phyloP scores from a whole-genome alignment of 2,888 invertebrate genomes.

The Diaprepes abbreviatus region DNA sequence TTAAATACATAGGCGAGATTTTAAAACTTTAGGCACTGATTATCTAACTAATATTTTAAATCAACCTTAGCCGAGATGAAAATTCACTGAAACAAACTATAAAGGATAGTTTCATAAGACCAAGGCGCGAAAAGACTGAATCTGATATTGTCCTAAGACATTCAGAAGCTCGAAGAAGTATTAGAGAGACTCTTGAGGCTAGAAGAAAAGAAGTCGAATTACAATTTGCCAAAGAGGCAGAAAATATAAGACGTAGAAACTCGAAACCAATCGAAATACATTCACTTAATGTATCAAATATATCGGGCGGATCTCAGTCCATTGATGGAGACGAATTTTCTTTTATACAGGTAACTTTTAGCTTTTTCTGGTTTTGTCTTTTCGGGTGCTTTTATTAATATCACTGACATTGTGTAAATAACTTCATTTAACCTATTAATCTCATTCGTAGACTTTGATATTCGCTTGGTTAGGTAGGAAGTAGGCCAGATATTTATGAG shows the following conservation, averaged over 20 bases:
- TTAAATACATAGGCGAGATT: neutral
- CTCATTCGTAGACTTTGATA: conserved; percentile 7
- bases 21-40: neutral
- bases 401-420: conserved; percentile 45
- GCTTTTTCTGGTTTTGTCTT: conserved; percentile 49
- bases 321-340: conserved; percentile 66
- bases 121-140: conserved; percentile 90
- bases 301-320: conserved; percentile 58
- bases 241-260: conserved; percentile 67
- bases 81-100: conserved; percentile 50
- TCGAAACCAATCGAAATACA: conserved; percentile 67
- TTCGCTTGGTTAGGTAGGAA: conserved; percentile 14
- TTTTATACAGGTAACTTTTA: conserved; percentile 66
- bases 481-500: conserved; percentile 7
- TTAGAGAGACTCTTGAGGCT: conserved; percentile 68
- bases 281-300: conserved; percentile 59
- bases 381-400: conserved; percentile 53
- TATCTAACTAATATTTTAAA: conserved; percentile 2
- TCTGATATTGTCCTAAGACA: conserved; percentile 86
- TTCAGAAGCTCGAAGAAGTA: conserved; percentile 70
- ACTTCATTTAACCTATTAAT: conserved; percentile 41
- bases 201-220: conserved; percentile 68
- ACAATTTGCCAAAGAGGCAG: conserved; percentile 67
- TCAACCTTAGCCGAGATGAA: conserved; percentile 42
- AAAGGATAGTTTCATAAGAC: conserved; percentile 71